Conservation (phyloP, 1,140 invertebrate species). For the Drepana arcuata region DNA sequence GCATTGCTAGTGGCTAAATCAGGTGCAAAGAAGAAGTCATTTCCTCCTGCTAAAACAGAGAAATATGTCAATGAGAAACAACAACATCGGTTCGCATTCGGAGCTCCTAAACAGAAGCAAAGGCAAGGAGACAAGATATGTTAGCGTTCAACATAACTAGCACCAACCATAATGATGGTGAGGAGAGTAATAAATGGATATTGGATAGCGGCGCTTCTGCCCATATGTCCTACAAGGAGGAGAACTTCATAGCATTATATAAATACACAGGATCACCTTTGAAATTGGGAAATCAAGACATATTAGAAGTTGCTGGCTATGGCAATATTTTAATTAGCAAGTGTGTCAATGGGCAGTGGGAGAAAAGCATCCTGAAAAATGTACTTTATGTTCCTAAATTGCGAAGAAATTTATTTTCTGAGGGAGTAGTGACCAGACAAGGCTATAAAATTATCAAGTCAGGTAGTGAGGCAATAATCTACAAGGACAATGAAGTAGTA, state of each 20-base stretch:
- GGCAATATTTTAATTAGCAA: conserved; percentile 10
- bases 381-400: conserved; percentile 22
- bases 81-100: no score
- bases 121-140: no score
- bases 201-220: conserved; percentile 3
- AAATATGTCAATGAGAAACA: no score
- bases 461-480: conserved; percentile 11
- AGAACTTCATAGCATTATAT: background rate
- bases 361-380: conserved; percentile 10
- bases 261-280: background rate
- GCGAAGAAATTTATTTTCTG: conserved; percentile 23
- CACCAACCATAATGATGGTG: background rate
- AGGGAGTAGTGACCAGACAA: conserved; percentile 17
- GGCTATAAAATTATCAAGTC: conserved; percentile 14
- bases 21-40: background rate
- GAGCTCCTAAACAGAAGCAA: no score
- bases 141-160: no score
- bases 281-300: conserved; percentile 7
- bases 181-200: background rate
- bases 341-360: conserved; percentile 12
- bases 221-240: conserved; percentile 1
- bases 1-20: conserved; percentile 17
- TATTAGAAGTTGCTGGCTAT: conserved; percentile 4
- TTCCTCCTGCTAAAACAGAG: background rate
- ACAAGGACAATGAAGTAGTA: conserved; percentile 14